Percentiles rank a stretch among this genome's conserved stretches.
Evolutionary conservation across 2,888 invertebrate genomes (phyloP).

Genomic region (Acronicta psi): DNA sequence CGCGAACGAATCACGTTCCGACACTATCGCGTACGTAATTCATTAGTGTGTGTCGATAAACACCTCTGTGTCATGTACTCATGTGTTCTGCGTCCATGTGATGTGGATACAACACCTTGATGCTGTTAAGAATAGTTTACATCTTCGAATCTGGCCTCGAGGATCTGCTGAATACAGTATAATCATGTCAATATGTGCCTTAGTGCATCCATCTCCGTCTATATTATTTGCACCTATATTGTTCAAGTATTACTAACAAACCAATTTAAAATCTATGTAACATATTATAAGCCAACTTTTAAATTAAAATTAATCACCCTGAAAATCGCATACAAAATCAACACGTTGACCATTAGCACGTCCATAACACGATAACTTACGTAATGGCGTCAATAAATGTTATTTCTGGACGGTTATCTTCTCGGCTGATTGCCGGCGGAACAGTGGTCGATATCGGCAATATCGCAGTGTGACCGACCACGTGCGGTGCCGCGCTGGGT

Average conservation of each 20-base stretch:
- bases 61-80: slow-evolving; percentile 20
- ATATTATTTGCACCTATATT: too few species aligned
- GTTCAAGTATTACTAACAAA: too few species aligned
- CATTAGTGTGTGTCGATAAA: slow-evolving; percentile 50
- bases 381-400: slow-evolving; percentile 28
- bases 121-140: neutral
- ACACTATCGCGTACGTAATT: slow-evolving; percentile 47
- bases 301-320: neutral
- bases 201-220: too few species aligned
- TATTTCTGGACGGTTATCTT: slow-evolving; percentile 37
- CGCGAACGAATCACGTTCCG: slow-evolving; percentile 46
- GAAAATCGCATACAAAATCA: slow-evolving; percentile 4
- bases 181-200: too few species aligned
- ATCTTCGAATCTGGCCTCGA: neutral
- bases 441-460: slow-evolving; percentile 28
- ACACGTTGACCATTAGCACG: slow-evolving; percentile 9
- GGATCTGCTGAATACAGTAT: neutral
- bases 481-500: slow-evolving; percentile 42
- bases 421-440: slow-evolving; percentile 42
- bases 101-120: slow-evolving; percentile 6
- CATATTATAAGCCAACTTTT: too few species aligned
- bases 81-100: slow-evolving; percentile 18
- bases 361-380: slow-evolving; percentile 20
- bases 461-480: slow-evolving; percentile 29
- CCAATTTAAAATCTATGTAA: too few species aligned